Conservation (phyloP, 2,888 invertebrate species). For the Polyploca ridens region DNA sequence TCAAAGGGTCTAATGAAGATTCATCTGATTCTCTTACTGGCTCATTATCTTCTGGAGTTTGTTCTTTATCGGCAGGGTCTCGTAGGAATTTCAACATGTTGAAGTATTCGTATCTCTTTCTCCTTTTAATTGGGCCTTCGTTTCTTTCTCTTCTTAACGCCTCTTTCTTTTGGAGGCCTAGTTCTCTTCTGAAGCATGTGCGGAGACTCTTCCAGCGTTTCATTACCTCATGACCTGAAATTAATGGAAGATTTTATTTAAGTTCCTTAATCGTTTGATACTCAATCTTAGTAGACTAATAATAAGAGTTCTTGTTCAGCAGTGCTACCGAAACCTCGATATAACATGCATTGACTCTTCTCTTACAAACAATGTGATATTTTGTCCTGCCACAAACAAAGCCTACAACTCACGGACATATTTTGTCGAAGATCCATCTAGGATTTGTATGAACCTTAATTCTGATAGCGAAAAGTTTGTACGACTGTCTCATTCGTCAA, state of each 20-base stretch:
- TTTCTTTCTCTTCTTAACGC: conserved; percentile 35
- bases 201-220: conserved; percentile 64
- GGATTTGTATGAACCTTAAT: too few relatives aligned
- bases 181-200: conserved; percentile 62
- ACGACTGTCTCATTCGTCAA: too few relatives aligned
- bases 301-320: too few relatives aligned
- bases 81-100: conserved; percentile 51
- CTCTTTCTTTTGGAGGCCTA: conserved; percentile 51
- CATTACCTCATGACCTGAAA: conserved; percentile 56
- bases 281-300: too few relatives aligned
- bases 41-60: conserved; percentile 17
- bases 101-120: conserved; percentile 59
- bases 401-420: too few relatives aligned
- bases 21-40: conserved; percentile 32
- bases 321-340: too few relatives aligned
- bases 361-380: too few relatives aligned
- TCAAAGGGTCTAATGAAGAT: conserved; percentile 37
- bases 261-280: too few relatives aligned
- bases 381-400: too few relatives aligned
- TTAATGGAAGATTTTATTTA: not conserved
- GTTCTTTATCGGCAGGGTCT: conserved; percentile 24
- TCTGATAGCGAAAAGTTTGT: too few relatives aligned
- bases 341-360: too few relatives aligned
- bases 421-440: too few relatives aligned
- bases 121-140: conserved; percentile 38